A percentile compares a stretch with the other conserved stretches of the same genome.
Evolutionary conservation across 2,797 vertebrate species (phyloP).

Genomic region (Hydrocynus forskahlii): DNA sequence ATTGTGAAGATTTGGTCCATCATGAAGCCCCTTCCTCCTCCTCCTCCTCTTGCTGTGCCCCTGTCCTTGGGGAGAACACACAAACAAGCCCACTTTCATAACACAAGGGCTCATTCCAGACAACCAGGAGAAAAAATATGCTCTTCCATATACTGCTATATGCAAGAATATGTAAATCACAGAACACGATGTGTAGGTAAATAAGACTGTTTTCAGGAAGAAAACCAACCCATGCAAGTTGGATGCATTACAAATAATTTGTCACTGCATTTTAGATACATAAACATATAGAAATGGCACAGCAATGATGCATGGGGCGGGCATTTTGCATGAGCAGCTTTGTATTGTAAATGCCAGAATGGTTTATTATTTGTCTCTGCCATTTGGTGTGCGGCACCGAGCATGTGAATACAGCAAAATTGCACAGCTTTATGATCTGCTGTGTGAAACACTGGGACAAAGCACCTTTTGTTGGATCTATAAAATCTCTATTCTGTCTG

Average conservation of each 20-base stretch:
- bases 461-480: conserved; percentile 67
- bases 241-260: conserved; percentile 14
- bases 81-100: conserved; percentile 2
- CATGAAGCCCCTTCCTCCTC: not conserved
- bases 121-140: conserved; percentile 19
- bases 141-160: conserved; percentile 32
- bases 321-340: conserved; percentile 41
- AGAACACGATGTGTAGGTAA: not conserved
- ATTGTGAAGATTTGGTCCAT: conserved; percentile 65
- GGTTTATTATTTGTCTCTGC: conserved; percentile 55
- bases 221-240: conserved; percentile 9
- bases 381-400: conserved; percentile 50
- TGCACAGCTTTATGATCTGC: conserved; percentile 66
- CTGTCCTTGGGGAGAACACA: conserved; percentile 33
- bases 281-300: not conserved
- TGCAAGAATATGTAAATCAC: conserved; percentile 30
- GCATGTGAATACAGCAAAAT: conserved; percentile 55
- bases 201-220: not conserved
- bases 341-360: conserved; percentile 63
- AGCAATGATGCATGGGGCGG: not conserved
- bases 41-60: not conserved
- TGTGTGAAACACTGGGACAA: conserved; percentile 52
- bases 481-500: conserved; percentile 67
- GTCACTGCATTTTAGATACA: conserved; percentile 4
- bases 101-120: conserved; percentile 54